Base-by-base conservation (phyloP, 2,888 invertebrate species). In the Gastracanthus pulcherrimus region DNA sequence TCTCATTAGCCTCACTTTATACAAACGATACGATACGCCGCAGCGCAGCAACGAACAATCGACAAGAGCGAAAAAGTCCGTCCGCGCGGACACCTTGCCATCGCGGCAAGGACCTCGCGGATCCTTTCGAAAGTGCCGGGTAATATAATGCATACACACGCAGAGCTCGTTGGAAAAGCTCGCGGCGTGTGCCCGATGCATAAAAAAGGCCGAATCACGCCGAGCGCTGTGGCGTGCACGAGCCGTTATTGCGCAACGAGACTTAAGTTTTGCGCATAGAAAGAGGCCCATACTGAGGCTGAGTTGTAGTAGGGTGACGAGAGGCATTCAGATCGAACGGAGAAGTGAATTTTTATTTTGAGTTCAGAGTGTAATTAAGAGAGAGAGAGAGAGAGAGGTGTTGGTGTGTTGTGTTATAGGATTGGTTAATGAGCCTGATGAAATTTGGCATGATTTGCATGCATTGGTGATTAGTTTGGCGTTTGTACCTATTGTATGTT, bases 161-260 rank as follows among this genome's bases (percentile, higher is more conserved):
- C 55, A 26, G 13, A 3, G 7, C 34, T n/a, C n/a, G 48, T 19
- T 38, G 23, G 26, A 19, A 26, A 70, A 55, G 55, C 55, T 55
- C 67, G 67, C 45, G 19, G 34, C 6, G 45, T 2, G n/a, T 9
- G n/a, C 11, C n/a, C 26, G 16, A 5, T 5, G 29, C 4, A 29
- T n/a, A 67, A 67, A 55, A 55, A 71, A 34, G 16, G 26, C 38
- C 71, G 71, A 71, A 71, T 71, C 71, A 71, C 71, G 71, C 36
- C 55, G 66, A 23, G 9, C 16, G 23, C n/a, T n/a, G n/a, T n/a
- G 0, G 1, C 5, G 55, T 55, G 55, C 55, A 26, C 55, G 55
- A 55, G 26, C 55, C 55, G 55, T 55, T 55, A 55, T 70, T 70
- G 51, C 70, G 51, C 36, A 70, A 70, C 23, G 3, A 3, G 9